Evolutionary conservation across 2,113 vertebrate genomes (phyloP), one percentile per base, ranked within the genome.

Genomic region (Okapia johnstoni): DNA sequence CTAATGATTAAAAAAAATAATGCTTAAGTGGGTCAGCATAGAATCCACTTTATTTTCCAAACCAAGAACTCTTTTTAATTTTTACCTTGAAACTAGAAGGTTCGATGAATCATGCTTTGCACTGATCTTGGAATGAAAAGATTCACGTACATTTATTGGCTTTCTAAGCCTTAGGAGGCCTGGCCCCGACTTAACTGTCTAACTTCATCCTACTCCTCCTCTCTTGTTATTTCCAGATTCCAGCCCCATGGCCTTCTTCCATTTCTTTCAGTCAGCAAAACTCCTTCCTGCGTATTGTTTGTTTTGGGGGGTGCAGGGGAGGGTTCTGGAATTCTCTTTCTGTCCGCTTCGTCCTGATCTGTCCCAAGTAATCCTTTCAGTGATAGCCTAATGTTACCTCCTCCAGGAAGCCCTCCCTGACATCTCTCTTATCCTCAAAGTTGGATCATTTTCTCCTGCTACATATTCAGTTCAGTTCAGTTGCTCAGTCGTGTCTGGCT

Each of bases 11-110:
- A 55, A 55, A 48, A 77, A 83, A 55, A n/a, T 16, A 73, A 33
- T 52, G 40, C 55, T 80, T 48, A 43, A 2, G 13, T 48, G n/a
- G 52, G 7, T 83, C 63, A 90, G 48, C 73, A 63, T 28, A 83
- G 36, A 66, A 70, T 77, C 66, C 11, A 6, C 79, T 88, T 89
- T 90, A 33, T 63, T 93, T 85, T 88, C 23, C 16, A 95, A 85
- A 52, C 33, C 46, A 43, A 48, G 26, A 60, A 48, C 16, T 46
- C 43, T 23, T 73, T 70, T n/a, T 46, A n/a, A 40, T 88, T 46
- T 70, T 60, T 28, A 33, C n/a, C 33, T 60, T 80, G n/a, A 60
- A 88, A 87, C n/a, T n/a, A 40, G 85, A 81, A 83, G 83, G 14
- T 70, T 93, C 85, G 43, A 77, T 77, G 55, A 28, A 36, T 36